A percentile compares a stretch with the other conserved stretches of the same genome.
These are phyloP conservation scores for Drosophila koepferae DNA, from an alignment of 2,888 invertebrate species.

Conservation along the genomic window DNA sequence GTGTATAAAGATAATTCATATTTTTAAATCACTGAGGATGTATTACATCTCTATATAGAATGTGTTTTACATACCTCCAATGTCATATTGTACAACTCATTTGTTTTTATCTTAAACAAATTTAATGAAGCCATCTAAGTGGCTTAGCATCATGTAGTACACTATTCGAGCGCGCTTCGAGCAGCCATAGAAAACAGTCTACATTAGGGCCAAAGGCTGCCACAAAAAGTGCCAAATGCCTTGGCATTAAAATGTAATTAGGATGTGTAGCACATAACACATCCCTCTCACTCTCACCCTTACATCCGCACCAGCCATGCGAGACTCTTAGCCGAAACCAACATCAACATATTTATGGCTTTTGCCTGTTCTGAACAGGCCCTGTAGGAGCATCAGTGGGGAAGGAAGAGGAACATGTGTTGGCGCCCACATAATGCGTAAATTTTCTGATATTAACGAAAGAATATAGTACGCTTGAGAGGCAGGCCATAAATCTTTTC, in stretches of 20 bases:
- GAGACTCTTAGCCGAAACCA: slow-evolving; percentile 24
- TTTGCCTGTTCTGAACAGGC: slow-evolving; percentile 52
- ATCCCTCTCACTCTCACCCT: slow-evolving; percentile 7
- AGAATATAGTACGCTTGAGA: slow-evolving; percentile 41
- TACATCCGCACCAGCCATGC: not conserved
- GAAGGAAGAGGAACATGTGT: not conserved
- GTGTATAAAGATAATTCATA: not conserved
- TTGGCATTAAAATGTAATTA: slow-evolving; percentile 74
- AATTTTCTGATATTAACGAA: slow-evolving; percentile 51
- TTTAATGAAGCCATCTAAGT: slow-evolving; percentile 8
- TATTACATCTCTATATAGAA: not conserved
- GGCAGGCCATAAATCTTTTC: slow-evolving; percentile 44
- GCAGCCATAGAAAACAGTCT: slow-evolving; percentile 1
- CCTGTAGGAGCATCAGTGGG: not conserved
- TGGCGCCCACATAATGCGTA: slow-evolving; percentile 41
- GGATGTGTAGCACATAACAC: slow-evolving; percentile 35
- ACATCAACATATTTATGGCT: slow-evolving; percentile 61
- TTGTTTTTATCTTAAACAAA: not conserved
- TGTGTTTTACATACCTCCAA: not conserved
- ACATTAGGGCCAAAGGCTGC: slow-evolving; percentile 9
- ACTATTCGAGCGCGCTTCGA: not conserved
- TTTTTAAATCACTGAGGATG: not conserved
- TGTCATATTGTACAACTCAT: not conserved
- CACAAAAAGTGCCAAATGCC: slow-evolving; percentile 52
- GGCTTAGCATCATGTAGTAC: not conserved